These are phyloP conservation scores for Gonatopus flavifemur DNA, from an alignment of 1,140 invertebrate species.

Conservation along the genomic window DNA sequence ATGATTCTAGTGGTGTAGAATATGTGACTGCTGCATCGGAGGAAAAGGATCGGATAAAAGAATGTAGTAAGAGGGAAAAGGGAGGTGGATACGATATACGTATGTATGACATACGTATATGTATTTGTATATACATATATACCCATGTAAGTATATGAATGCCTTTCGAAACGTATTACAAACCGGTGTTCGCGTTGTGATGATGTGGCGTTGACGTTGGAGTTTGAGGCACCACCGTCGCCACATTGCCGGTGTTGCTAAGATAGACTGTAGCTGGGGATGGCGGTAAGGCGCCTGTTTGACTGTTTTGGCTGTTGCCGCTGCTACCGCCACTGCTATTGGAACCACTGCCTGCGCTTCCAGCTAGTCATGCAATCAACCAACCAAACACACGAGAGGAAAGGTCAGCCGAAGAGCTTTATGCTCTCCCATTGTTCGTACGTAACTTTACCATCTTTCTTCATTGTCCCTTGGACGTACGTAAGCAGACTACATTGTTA, in stretches of 20 bases:
- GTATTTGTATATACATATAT: too few relatives aligned
- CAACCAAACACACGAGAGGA: conserved; percentile 32
- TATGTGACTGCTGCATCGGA: too few relatives aligned
- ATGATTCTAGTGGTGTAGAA: too few relatives aligned
- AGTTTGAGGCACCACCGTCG: conserved; percentile 25
- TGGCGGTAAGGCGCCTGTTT: conserved; percentile 43
- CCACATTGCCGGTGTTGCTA: conserved; percentile 32
- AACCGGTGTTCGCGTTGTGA: conserved; percentile 50
- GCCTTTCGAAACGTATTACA: too few relatives aligned
- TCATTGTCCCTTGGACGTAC: too few relatives aligned
- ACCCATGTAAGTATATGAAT: too few relatives aligned
- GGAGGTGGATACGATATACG: too few relatives aligned
- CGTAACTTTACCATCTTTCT: too few relatives aligned
- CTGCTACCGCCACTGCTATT: conserved; percentile 42
- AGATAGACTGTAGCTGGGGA: conserved; percentile 38
- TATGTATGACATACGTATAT: neutral
- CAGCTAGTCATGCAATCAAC: conserved; percentile 58
- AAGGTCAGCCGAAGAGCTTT: conserved; percentile 28
- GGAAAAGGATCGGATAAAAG: too few relatives aligned
- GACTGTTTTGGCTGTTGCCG: conserved; percentile 55
- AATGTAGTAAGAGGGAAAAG: too few relatives aligned
- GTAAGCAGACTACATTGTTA: too few relatives aligned
- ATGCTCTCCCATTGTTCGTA: too few relatives aligned
- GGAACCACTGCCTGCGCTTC: conserved; percentile 43
- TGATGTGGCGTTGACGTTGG: conserved; percentile 39